These are phyloP conservation scores for Spialia ferax DNA, from an alignment of 2,888 invertebrate genomes.

Conservation along the genomic window DNA sequence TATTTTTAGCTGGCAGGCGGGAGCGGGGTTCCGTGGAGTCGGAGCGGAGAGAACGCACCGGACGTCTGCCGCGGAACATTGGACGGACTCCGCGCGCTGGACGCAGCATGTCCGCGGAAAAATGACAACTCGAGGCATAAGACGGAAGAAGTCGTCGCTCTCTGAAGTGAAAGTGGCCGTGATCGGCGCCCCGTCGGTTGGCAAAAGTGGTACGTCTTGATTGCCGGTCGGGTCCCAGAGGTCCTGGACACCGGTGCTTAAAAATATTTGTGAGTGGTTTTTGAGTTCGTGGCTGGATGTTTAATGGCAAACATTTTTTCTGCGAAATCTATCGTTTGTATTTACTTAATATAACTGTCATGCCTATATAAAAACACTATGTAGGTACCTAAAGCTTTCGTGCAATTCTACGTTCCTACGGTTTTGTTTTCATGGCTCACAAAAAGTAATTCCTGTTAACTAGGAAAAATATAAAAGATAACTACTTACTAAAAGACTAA, in stretches of 20 bases:
- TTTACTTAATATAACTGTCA: too few species aligned
- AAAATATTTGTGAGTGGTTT: slow-evolving; percentile 30
- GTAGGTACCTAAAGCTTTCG: too few species aligned
- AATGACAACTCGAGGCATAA: slow-evolving; percentile 93
- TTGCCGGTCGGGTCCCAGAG: background rate
- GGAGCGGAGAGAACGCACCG: slow-evolving; percentile 52
- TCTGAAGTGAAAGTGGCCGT: slow-evolving; percentile 97
- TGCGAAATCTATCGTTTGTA: too few species aligned
- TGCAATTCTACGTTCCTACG: too few species aligned
- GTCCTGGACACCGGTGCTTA: background rate
- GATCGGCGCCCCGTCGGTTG: slow-evolving; percentile 95
- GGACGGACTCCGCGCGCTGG: slow-evolving; percentile 52
- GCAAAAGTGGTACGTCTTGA: slow-evolving; percentile 94
- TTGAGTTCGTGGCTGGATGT: slow-evolving; percentile 13
- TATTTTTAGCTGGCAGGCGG: slow-evolving; percentile 78
- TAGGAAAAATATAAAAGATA: too few species aligned
- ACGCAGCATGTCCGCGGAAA: slow-evolving; percentile 56
- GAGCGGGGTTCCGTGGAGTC: slow-evolving; percentile 66
- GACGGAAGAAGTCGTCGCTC: slow-evolving; percentile 95
- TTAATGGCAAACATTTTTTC: background rate
- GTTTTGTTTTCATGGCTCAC: too few species aligned
- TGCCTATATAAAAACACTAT: too few species aligned
- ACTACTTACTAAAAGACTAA: too few species aligned
- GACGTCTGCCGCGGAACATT: slow-evolving; percentile 59
- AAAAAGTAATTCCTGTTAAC: too few species aligned